Base-by-base conservation (phyloP, 2,888 invertebrate species). In the Trachelus iudaicus region DNA sequence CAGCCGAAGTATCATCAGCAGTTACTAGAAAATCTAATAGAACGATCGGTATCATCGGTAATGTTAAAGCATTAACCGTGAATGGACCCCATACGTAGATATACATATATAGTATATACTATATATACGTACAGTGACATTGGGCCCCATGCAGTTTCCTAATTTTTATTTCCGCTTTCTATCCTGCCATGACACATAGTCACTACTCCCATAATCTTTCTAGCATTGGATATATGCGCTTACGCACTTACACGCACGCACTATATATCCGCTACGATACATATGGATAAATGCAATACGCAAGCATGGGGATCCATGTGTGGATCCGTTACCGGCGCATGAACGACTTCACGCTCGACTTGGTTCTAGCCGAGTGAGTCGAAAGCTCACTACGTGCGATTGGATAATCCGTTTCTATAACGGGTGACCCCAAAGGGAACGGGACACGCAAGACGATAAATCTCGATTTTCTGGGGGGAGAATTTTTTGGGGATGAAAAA, bases 161-260 rank as follows among this genome's bases (percentile, higher is more conserved):
- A 86, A 85, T 86, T 84, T 85, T 84, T 81, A 83, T 85, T 84
- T 84, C 82, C 85, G 81, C 75, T 79, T 40, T 77, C 76, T 80
- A 73, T 76, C 31, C 56, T 76, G 73, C 73, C 76, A 75, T 78
- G 75, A 78, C 75, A 15, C 78, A 23, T 2, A 34, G 33, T 68
- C 31, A 23, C 37, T 33, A 11, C 33, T 75, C 31, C 40, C 34
- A 11, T n/a, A n/a, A 56, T 56, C 56, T 56, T 56, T 56, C 23
- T 56, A 56, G 9, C 56, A 56, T 23, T 56, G 56, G 23, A 56
- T 56, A 6, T 56, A 23, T 56, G 23, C 23, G 23, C 15, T 34
- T 34, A 73, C 73, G 73, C n/a, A 73, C 34, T 73, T 34, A 15
- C 9, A 73, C 34, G 31, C 11, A 40, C 75, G 31, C 75, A 23